Evolutionary conservation across 2,113 vertebrate species (phyloP), one percentile per base, ranked within the genome.

Genomic region (Nibea coibor): DNA sequence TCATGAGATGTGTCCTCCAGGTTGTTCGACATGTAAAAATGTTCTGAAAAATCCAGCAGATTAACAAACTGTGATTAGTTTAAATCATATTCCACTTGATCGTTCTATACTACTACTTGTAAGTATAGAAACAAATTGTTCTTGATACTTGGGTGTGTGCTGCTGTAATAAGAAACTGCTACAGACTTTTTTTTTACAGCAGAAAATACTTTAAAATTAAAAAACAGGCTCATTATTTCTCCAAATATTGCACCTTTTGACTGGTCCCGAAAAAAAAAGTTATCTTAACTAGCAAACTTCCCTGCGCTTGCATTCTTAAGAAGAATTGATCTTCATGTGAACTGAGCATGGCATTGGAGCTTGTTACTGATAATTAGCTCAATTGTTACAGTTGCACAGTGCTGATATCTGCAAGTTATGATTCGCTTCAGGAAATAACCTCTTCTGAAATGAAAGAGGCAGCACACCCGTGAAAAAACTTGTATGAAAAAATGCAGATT

Each of bases 41-140:
- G 0, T 10, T 43, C 9, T 11, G n/a, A 43, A 43, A 43, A 43
- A 10, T 9, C 31, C 47, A 43, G 48, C 50, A 70, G 67, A 63
- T 79, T 71, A 35, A 47, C 26, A 19, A 35, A 65, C 11, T 65
- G 28, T 7, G 54, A 45, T 71, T 71, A 61, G 6, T 12, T 66
- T 5, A 28, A 22, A 59, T 48, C 5, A 59, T 53, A 67, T 70
- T 70, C 20, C 31, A 51, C 16, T 26, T 57, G 14, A 48, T 47
- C 43, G 4, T 19, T 43, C 3, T 62, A 26, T 39, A 19, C 31
- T 24, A 11, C 26, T 43, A n/a, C 47, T 57, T 64, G 16, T 26
- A 50, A 8, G 8, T 58, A 35, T 57, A n/a, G 35, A 48, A 75
- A 70, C 43, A 43, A 3, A 1, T 26, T 24, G 1, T 70, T 53